Base-by-base conservation (phyloP, 1,140 invertebrate species). In the Hetaerina americana region DNA sequence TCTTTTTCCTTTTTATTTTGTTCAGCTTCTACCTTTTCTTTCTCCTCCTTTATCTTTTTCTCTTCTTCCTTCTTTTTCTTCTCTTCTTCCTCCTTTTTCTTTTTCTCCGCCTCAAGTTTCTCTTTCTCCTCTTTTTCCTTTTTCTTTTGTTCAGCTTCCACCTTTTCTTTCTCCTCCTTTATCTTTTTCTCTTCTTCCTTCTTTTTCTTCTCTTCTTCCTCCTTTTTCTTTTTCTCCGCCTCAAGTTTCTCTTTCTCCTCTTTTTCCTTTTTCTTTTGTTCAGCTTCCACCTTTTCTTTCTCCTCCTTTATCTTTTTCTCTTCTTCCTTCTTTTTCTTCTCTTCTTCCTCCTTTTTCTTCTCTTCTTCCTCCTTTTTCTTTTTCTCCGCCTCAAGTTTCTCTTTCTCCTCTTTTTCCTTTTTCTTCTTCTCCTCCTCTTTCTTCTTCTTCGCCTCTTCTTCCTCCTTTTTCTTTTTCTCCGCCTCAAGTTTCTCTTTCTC, bases 211-310 rank as follows among this genome's bases (percentile, higher is more conserved):
- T 75, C 22, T 69, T 73, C 26, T 73, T 71, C 57, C 28, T 66
- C 70, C 24, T 66, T 27, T 70, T 68, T 26, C 66, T 73, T 68
- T 25, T 27, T 26, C 27, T 74, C 66, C 29, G 68, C 57, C 71
- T 76, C 73, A 22, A 24, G 49, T 57, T 74, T 66, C 69, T 70
- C 66, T 31, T 72, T 68, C 66, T 75, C 68, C 26, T 71, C 70
- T 70, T 71, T 70, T 68, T 73, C 70, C 27, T 67, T 75, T 22
- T 73, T 12, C 40, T 57, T 28, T 12, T 74, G 26, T 40, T 69
- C n/a, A 8, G 73, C 69, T 70, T 77, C 74, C 25, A 77, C 71
- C 72, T 76, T 73, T 68, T 75, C 70, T 18, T 73, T 70, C 57
- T 77, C 74, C 72, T 74, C 49, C 68, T 75, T 69, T 28, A 69